Base-by-base conservation (phyloP, 2,888 invertebrate genomes). In the Pimpla rufipes region DNA sequence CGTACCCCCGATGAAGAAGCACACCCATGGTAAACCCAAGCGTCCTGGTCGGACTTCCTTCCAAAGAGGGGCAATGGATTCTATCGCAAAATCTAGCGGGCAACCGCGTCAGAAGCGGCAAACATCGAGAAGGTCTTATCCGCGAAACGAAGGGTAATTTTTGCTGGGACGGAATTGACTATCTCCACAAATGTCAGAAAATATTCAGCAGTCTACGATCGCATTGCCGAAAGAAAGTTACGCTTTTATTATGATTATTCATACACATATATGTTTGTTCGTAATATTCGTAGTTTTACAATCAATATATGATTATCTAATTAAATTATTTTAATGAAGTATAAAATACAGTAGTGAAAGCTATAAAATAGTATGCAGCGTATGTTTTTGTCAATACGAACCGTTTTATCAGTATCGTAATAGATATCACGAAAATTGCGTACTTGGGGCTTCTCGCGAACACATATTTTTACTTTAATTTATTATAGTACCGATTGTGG, bases 1-100 rank as follows among this genome's bases (percentile, higher is more conserved):
- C 16, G 37, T 66, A 79, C 35, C 29, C 64, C 18, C 75, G 66
- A 83, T 83, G 83, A 76, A 76, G 67, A 79, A 76, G 62, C 64
- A 79, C 47, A 66, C 47, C 45, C 66, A 78, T 57, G 80, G 42
- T 21, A 78, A 81, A 50, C 45, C 42, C 47, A 68, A 59, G 21
- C 77, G 74, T 42, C 64, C 66, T 11, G 64, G 42, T 70, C 68
- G 74, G 23, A 74, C 45, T 74, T 80, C 16, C 35, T 57, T 52
- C 29, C 78, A 78, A 70, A 70, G 64, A 29, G 64, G 50, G n/a
- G 21, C 68, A 18, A 13, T 52, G 29, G 71, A 74, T 64, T 66
- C 74, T 29, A 59, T 29, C 11, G 7, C 50, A 29, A 84, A 66
- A 73, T 66, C 66, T 42, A 64, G 23, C 21, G 52, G 75, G 8